Percentiles rank a stretch among this genome's conserved stretches.
Conservation (phyloP, 2,113 vertebrate species). For the Pelecanus crispus region DNA sequence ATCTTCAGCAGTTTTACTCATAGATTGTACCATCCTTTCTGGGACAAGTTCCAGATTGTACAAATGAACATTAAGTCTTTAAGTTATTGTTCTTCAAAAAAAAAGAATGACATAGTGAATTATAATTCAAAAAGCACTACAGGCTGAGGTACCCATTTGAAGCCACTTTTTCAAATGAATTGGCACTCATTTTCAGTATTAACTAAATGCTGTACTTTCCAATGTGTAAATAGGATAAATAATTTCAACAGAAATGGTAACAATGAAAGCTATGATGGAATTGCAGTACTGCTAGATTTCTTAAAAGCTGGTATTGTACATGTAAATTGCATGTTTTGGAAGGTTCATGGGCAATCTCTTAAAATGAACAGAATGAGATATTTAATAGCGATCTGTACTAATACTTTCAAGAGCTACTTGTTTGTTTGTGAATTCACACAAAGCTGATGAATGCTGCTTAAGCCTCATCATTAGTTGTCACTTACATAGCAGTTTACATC, state of each 20-base stretch:
- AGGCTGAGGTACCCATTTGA: background rate
- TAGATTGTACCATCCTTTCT: background rate
- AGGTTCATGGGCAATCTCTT: background rate
- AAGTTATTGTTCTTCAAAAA: background rate
- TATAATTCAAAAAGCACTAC: background rate
- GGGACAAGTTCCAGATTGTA: conserved; percentile 3
- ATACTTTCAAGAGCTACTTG: conserved; percentile 23
- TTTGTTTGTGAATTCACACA: conserved; percentile 40
- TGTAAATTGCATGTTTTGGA: conserved; percentile 26
- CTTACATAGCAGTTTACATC: background rate
- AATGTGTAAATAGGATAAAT: background rate
- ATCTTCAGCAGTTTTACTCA: background rate
- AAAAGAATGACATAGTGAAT: background rate
- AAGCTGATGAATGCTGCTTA: conserved; percentile 23
- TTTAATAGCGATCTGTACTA: background rate
- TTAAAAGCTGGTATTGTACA: conserved; percentile 24
- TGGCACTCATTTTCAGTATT: conserved; percentile 17
- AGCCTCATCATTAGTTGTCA: conserved; percentile 2
- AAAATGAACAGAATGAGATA: conserved; percentile 19
- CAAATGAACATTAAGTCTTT: background rate
- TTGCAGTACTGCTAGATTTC: background rate
- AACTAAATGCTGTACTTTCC: background rate
- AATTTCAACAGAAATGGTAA: conserved; percentile 13
- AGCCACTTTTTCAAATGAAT: conserved; percentile 2
- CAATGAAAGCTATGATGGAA: background rate